Base-by-base conservation (phyloP, 2,888 invertebrate genomes). In the Ectobius pallidus region DNA sequence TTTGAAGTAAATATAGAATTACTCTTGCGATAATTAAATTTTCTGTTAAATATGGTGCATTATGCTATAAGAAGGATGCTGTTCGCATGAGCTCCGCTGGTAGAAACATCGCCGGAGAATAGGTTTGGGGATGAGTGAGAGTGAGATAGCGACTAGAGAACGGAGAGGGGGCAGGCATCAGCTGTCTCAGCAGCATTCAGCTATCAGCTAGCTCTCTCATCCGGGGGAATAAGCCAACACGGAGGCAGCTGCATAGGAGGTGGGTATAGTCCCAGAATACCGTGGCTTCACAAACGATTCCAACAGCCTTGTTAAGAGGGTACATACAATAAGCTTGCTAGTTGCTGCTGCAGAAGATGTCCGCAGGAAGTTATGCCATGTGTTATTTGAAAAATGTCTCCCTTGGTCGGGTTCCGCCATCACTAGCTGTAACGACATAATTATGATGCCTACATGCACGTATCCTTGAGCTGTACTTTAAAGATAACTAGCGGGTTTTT, bases 221-320 rank as follows among this genome's bases (percentile, higher is more conserved):
- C 58, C 58, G 58, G 58, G 58, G 58, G 58, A 58, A 58, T 30
- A 16, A 30, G 58, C 58, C 32, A 58, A 58, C 27, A n/a, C n/a
- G 11, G 58, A 30, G 58, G 58, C 58, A 58, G 58, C 58, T 58
- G 58, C 32, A 58, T 30, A 14, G 58, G 30, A 32, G 30, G 58
- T 58, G 16, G 58, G 27, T 58, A 58, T n/a, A 58, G 58, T 58
- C 58, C 58, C 58, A 58, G 58, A 58, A 58, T 58, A 58, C n/a
- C 58, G n/a, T 58, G 58, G 58, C 58, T 58, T 16, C 58, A n/a
- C n/a, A n/a, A 58, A 25, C 58, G 58, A 58, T 30, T 58, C 30
- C 32, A 25, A 34, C 52, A 52, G 25, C 34, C 34, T 34, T 34
- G 34, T 11, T 34, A 7, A 11, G 34, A 34, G 34, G 34, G 27